Percentiles rank a stretch among this genome's conserved stretches.
phyloP scores from a whole-genome alignment of 2,113 vertebrate genomes.

The Argyrosomus japonicus region DNA sequence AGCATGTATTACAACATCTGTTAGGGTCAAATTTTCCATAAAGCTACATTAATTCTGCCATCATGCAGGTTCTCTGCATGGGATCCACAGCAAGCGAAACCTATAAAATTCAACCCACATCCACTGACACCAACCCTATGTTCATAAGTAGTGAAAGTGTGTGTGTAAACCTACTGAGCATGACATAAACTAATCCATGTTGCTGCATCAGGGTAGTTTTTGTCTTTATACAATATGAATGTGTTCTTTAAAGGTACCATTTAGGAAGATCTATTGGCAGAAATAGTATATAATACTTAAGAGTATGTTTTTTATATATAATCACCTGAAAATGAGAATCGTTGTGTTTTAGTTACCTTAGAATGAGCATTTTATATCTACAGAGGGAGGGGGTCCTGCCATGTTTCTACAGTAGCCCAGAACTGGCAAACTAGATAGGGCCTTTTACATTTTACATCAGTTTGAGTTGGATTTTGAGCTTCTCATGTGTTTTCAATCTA shows the following conservation, averaged over 20 bases:
- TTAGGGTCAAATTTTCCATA: slow-evolving; percentile 41
- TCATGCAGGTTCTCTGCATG: slow-evolving; percentile 38
- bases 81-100: slow-evolving; percentile 17
- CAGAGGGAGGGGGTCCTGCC: too few relatives aligned
- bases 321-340: too few relatives aligned
- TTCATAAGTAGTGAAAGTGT: background rate
- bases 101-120: slow-evolving; percentile 24
- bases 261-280: too few relatives aligned
- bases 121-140: slow-evolving; percentile 17
- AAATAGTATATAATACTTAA: too few relatives aligned
- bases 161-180: slow-evolving; percentile 48
- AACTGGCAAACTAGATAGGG: too few relatives aligned
- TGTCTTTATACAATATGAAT: background rate
- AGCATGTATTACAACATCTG: slow-evolving; percentile 30
- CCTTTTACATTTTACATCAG: too few relatives aligned
- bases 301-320: too few relatives aligned
- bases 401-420: too few relatives aligned
- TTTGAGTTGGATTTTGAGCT: too few relatives aligned
- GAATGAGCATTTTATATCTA: too few relatives aligned
- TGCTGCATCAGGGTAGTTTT: slow-evolving; percentile 48
- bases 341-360: too few relatives aligned
- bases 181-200: slow-evolving; percentile 46
- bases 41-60: slow-evolving; percentile 27
- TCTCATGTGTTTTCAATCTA: too few relatives aligned
- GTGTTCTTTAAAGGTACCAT: slow-evolving; percentile 24